Evolutionary conservation across 2,888 invertebrate species (phyloP).

Genomic region (Carterocephalus palaemon): DNA sequence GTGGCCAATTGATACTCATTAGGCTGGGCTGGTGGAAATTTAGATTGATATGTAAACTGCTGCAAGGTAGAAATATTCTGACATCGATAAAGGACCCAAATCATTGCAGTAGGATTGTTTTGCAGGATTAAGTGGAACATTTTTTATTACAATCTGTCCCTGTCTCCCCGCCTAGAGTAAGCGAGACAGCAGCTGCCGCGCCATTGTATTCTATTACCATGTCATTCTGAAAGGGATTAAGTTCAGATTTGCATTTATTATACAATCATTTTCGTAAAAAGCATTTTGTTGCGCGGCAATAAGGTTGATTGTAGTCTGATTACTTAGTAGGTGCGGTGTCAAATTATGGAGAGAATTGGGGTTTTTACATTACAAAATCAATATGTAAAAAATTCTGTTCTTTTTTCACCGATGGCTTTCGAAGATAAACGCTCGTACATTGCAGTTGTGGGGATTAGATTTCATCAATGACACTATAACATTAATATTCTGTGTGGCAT

Average conservation of each 20-base stretch:
- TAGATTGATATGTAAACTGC: too few species aligned
- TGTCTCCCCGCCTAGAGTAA: background rate
- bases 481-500: too few species aligned
- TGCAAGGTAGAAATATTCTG: background rate
- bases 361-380: slow-evolving; percentile 3
- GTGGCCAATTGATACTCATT: too few species aligned
- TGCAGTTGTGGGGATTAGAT: too few species aligned
- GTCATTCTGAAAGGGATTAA: slow-evolving; percentile 8
- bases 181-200: background rate
- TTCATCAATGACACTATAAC: too few species aligned
- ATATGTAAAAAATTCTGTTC: slow-evolving; percentile 2
- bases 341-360: slow-evolving; percentile 4
- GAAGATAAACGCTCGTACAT: too few species aligned
- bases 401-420: too few species aligned
- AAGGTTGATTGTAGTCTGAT: background rate
- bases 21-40: too few species aligned
- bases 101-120: background rate
- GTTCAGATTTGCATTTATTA: slow-evolving; percentile 18
- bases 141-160: background rate
- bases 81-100: background rate
- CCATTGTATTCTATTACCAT: slow-evolving; percentile 1
- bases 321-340: too few species aligned
- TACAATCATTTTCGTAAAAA: background rate
- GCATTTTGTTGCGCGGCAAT: background rate
- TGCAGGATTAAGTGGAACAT: background rate